Evolutionary conservation across 2,797 vertebrate species (phyloP).

Genomic region (Sciaenops ocellatus): DNA sequence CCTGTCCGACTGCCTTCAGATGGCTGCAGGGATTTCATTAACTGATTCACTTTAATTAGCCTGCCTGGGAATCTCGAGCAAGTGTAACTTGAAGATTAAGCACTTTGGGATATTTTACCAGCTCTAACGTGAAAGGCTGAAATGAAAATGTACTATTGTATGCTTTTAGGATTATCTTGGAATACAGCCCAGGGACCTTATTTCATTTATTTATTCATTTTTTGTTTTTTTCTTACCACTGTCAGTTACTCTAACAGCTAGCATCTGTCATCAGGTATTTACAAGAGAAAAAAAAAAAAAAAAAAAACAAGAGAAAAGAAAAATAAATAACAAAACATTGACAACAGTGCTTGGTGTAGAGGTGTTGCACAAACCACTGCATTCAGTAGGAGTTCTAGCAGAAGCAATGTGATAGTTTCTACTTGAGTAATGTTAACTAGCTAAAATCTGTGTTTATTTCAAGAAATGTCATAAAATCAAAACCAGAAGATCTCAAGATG

Average conservation of each 20-base stretch:
- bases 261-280: not conserved
- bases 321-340: not conserved
- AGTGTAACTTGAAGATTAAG: constrained; percentile 36
- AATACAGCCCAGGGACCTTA: not conserved
- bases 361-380: not conserved
- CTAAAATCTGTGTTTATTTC: not conserved
- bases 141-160: constrained; percentile 9
- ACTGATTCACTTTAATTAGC: constrained; percentile 61
- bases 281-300: not conserved
- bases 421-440: not conserved
- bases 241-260: not conserved
- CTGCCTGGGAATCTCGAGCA: constrained; percentile 33
- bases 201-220: not conserved
- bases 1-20: constrained; percentile 33
- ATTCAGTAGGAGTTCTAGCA: not conserved
- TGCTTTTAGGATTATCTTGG: constrained; percentile 31
- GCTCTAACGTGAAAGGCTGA: constrained; percentile 9
- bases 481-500: not conserved
- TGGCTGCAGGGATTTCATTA: constrained; percentile 55
- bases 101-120: constrained; percentile 34
- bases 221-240: not conserved
- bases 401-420: not conserved
- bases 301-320: too few relatives aligned
- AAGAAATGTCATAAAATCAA: not conserved
- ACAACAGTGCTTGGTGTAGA: not conserved